Evolutionary conservation across 2,113 vertebrate genomes (phyloP).

Genomic region (Uropsilus gracilis): DNA sequence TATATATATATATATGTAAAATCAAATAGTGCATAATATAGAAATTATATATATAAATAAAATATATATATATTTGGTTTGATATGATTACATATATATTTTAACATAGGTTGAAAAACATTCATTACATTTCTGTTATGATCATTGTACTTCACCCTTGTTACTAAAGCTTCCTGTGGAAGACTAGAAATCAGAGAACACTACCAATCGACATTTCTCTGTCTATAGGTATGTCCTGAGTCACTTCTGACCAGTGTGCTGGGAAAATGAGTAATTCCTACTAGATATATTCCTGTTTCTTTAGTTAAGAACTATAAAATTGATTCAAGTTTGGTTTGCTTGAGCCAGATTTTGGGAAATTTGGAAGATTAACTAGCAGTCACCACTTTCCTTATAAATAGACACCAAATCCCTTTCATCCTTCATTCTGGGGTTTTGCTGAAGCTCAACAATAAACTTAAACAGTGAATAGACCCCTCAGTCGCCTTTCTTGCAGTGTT

Average conservation of each 20-base stretch:
- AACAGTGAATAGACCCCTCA: background rate
- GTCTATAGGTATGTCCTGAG: background rate
- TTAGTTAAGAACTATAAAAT: background rate
- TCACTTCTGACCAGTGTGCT: background rate
- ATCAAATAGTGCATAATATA: no score
- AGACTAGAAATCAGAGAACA: background rate
- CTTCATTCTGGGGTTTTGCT: background rate
- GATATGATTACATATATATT: no score
- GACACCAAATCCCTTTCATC: background rate
- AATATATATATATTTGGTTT: no score
- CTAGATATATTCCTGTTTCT: background rate
- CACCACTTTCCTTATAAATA: slow-evolving; percentile 23
- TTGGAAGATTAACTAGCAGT: background rate
- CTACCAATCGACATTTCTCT: background rate
- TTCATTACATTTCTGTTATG: background rate
- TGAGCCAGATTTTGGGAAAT: slow-evolving; percentile 23
- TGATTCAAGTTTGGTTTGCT: background rate
- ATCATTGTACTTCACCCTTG: background rate
- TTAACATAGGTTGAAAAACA: background rate
- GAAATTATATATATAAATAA: no score
- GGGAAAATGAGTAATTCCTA: background rate
- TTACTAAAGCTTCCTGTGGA: background rate
- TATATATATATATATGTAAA: no score
- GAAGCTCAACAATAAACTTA: background rate
- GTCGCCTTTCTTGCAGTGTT: background rate